Evolutionary conservation across 1,140 invertebrate genomes (phyloP), one percentile per base, ranked within the genome.

Genomic region (Trichonephila inaurata): DNA sequence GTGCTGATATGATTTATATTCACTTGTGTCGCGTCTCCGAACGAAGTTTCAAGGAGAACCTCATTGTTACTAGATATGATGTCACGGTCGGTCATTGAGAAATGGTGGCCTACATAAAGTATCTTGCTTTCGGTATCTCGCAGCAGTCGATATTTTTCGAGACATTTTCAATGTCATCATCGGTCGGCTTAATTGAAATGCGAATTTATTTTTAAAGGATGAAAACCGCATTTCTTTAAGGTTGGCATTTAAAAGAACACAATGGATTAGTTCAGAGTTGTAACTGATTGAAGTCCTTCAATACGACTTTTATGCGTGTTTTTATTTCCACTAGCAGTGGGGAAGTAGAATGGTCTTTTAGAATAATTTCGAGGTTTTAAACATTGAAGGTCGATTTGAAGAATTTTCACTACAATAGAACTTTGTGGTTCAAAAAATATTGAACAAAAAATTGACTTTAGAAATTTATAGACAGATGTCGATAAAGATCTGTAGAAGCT

Each of bases 1-100:
- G 69, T 14, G 66, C 33, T 64, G 12, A 33, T 64, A n/a, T 87
- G 85, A 87, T 87, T 87, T 87, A 87, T 87, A 87, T 62, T 64
- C 85, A 19, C 85, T 87, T 87, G 58, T 87, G 28, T 61, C n/a
- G 83, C 21, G 24, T 86, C 24, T 14, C 24, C 51, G 85, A 33
- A 28, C 16, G 16, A 33, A 58, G 28, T 28, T 87, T 87, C 61
- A 77, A 77, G 69, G 69, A 28, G 69, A 77, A 24, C 82, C 24
- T 85, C 82, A 85, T 51, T 85, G 82, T 24, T 51, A 24, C n/a
- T 21, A 24, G 12, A 18, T 58, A n/a, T 24, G 66, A 8, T 85
- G 82, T 85, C 82, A 85, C 8, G 82, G 44, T 85, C 82, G 82
- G 44, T 60, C 82, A 85, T 58, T 7, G 82, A 51, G 14, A 28